Evolutionary conservation across 1,140 invertebrate genomes (phyloP).

Genomic region (Mamestra configurata): DNA sequence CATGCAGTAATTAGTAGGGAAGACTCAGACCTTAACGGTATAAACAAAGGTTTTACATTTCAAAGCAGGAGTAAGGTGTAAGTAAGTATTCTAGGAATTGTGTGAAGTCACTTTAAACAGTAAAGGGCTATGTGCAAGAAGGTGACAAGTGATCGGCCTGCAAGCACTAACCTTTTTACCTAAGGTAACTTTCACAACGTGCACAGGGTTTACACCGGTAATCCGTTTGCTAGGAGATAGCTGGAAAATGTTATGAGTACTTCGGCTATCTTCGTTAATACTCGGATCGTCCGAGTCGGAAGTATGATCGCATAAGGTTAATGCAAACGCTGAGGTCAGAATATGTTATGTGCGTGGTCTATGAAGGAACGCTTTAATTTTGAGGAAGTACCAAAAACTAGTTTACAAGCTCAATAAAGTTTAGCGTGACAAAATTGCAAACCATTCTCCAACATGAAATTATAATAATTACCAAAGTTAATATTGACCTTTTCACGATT

Average conservation of each 20-base stretch:
- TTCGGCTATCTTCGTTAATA: conserved; percentile 3
- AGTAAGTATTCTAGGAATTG: not conserved
- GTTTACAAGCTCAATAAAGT: not conserved
- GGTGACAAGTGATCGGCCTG: not conserved
- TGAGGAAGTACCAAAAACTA: too few relatives aligned
- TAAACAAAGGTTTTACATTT: not conserved
- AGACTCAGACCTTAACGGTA: not conserved
- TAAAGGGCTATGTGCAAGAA: conserved; percentile 12
- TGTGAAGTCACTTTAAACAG: not conserved
- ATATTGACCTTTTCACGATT: conserved; percentile 16
- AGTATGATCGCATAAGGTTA: not conserved
- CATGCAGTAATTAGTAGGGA: not conserved
- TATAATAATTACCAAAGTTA: conserved; percentile 10
- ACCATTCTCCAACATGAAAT: not conserved
- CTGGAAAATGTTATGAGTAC: not conserved
- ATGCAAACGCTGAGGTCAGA: not conserved
- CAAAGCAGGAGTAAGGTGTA: not conserved
- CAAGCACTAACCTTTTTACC: conserved; percentile 28
- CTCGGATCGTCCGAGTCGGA: not conserved
- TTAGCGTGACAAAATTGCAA: not conserved
- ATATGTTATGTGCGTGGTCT: not conserved
- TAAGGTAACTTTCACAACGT: conserved; percentile 21
- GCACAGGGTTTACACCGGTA: not conserved
- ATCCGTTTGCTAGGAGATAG: not conserved
- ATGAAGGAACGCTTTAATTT: too few relatives aligned